phyloP scores from a whole-genome alignment of 2,113 vertebrate genomes.

The Grantiella picta region DNA sequence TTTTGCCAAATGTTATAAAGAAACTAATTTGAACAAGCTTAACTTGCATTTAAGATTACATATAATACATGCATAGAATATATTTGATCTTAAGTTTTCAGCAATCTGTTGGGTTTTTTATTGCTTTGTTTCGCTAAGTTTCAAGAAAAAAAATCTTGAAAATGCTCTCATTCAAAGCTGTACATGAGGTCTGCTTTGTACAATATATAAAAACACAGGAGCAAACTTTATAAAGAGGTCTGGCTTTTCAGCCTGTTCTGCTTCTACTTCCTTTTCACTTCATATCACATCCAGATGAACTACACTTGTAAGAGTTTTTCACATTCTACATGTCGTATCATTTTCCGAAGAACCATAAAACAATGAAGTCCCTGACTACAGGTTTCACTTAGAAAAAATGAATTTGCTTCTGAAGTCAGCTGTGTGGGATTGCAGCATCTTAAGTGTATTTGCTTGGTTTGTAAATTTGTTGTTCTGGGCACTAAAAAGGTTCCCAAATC shows the following conservation, averaged over 20 bases:
- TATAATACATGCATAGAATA: background rate
- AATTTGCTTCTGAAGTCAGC: background rate
- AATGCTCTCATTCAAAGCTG: background rate
- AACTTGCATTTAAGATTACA: background rate
- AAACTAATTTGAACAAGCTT: background rate
- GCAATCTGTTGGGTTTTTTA: background rate
- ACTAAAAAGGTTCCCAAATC: background rate
- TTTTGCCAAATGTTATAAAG: background rate
- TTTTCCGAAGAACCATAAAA: background rate
- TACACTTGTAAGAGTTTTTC: background rate
- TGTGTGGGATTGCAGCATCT: background rate
- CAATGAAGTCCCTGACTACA: background rate
- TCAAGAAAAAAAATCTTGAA: background rate
- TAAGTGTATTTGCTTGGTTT: background rate
- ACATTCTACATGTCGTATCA: background rate
- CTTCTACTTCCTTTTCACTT: background rate
- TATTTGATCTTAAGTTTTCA: background rate
- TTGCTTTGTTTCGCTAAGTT: background rate
- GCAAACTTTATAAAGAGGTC: background rate
- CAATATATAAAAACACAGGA: background rate
- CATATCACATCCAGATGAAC: background rate
- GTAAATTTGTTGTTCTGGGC: background rate
- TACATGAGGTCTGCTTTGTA: background rate
- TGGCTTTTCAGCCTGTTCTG: background rate
- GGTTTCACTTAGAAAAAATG: background rate